phyloP scores from a whole-genome alignment of 2,888 invertebrate species.

The Xestia sexstrigata region DNA sequence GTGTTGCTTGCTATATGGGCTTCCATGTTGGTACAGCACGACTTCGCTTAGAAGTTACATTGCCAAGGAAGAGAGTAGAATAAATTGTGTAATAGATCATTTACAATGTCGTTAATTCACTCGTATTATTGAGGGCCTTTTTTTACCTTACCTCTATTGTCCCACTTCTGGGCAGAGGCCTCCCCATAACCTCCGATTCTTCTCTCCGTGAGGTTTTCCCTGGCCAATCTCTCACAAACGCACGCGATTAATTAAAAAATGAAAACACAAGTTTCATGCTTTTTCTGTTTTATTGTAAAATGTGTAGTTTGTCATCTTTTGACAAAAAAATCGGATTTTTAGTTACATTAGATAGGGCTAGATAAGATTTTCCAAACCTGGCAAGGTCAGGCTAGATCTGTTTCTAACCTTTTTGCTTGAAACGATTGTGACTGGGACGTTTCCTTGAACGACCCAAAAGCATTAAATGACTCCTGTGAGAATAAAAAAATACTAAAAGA shows the following conservation, averaged over 20 bases:
- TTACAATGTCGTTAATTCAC: not conserved
- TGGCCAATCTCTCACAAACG: too few species aligned
- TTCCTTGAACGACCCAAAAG: too few species aligned
- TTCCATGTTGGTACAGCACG: slow-evolving; percentile 43
- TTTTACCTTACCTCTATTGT: too few species aligned
- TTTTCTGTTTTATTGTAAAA: too few species aligned
- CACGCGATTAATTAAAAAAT: not conserved
- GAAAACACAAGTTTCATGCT: not conserved
- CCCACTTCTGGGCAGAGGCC: too few species aligned
- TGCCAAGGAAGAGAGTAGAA: not conserved
- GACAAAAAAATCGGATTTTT: not conserved
- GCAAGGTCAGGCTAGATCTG: not conserved
- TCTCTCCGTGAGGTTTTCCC: too few species aligned
- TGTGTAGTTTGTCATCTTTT: too few species aligned
- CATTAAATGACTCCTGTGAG: too few species aligned
- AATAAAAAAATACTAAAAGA: too few species aligned
- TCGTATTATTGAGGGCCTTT: not conserved
- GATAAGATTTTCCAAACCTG: not conserved
- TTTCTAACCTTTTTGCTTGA: not conserved
- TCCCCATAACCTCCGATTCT: too few species aligned
- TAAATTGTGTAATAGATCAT: not conserved
- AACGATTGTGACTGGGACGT: too few species aligned
- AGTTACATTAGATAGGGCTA: not conserved
- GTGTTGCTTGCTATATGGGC: slow-evolving; percentile 67
- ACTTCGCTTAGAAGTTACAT: slow-evolving; percentile 20